Base-by-base conservation (phyloP, 1,140 invertebrate species). In the Caenorhabditis inopinata region DNA sequence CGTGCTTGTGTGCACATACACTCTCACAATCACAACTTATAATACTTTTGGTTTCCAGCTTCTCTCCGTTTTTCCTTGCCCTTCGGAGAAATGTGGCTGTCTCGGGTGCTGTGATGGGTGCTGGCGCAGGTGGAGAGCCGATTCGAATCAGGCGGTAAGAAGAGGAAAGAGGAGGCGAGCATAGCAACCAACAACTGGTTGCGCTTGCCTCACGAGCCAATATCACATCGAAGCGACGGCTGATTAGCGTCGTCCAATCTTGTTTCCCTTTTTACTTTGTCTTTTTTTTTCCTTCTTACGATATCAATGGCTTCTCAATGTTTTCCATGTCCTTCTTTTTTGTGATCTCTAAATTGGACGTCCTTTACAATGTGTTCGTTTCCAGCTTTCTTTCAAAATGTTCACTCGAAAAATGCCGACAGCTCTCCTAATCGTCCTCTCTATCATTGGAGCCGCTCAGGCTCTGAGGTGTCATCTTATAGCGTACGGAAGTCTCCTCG, bases 91-190 rank as follows among this genome's bases (percentile, higher is more conserved):
- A 25, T 6, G 1, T 2, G 58, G 23, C 16, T 25, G 58, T 21
- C 38, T n/a, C n/a, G n/a, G n/a, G n/a, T n/a, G n/a, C n/a, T 18
- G 51, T 58, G 51, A 58, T 58, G 32, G 51, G 6, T 12, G 32
- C 25, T 58, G 58, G n/a, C 58, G 58, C 58, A 68, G 58, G 58
- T 68, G 58, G 58, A 21, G 58, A 58, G 51, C 27, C n/a, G 58
- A 38, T 38, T 42, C 58, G 58, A 68, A 68, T 68, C 58, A 68
- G 58, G 32, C 58, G 58, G 58, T 68, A 68, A 68, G 32, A 42
- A 18, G 12, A 18, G 27, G 58, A 18, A 38, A 68, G 58, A 68
- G 25, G 58, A 42, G 32, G 58, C 38, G 58, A 68, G 58, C 58
- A 68, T 68, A 16, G 58, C 58, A 68, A 68, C 58, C 51, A 58